Evolutionary conservation across 2,888 invertebrate genomes (phyloP).

Genomic region (Anaspis maculata): DNA sequence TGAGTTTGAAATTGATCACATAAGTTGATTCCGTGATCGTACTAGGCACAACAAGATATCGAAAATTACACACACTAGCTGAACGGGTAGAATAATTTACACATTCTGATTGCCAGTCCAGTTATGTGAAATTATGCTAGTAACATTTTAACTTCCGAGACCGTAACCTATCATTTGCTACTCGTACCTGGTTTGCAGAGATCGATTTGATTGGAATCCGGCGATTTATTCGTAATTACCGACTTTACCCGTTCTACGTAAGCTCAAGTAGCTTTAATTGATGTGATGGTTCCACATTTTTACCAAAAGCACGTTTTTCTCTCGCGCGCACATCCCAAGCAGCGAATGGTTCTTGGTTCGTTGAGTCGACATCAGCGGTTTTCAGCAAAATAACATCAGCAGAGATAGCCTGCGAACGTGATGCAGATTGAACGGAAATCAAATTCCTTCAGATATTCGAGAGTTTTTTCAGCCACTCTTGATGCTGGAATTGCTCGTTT

Average conservation of each 20-base stretch:
- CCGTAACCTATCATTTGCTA: slow-evolving; percentile 39
- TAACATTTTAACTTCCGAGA: slow-evolving; percentile 42
- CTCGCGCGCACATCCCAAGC: no score
- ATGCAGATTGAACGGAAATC: no score
- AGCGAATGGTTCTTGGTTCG: no score
- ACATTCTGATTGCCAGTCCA: slow-evolving; percentile 40
- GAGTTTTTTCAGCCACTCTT: no score
- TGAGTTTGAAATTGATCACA: slow-evolving; percentile 35
- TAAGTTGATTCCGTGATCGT: slow-evolving; percentile 35
- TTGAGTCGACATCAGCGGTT: no score
- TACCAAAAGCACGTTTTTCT: no score
- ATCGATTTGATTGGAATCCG: slow-evolving; percentile 38
- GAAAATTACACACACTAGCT: slow-evolving; percentile 34
- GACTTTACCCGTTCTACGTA: slow-evolving; percentile 21
- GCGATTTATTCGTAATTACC: slow-evolving; percentile 37
- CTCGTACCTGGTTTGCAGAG: slow-evolving; percentile 35
- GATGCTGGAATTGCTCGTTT: no score
- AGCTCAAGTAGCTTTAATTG: slow-evolving; percentile 30
- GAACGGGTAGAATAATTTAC: slow-evolving; percentile 36
- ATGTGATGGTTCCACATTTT: slow-evolving; percentile 7
- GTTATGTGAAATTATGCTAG: slow-evolving; percentile 41
- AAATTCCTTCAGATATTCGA: no score
- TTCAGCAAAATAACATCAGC: no score
- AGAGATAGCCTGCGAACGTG: no score
- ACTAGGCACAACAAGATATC: slow-evolving; percentile 36